Conservation (phyloP, 2,797 vertebrate species). For the Erpetoichthys calabaricus region DNA sequence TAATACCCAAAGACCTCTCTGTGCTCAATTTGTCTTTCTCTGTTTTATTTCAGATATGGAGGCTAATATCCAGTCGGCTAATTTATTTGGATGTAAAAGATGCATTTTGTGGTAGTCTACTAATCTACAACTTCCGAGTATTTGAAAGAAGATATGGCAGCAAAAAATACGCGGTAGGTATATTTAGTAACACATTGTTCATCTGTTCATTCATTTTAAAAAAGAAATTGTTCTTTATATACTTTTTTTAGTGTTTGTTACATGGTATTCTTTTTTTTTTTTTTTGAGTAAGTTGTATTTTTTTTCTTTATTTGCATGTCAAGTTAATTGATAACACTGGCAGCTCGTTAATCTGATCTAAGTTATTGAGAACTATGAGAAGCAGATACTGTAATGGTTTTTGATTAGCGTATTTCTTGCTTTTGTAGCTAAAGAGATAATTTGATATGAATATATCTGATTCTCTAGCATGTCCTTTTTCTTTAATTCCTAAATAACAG, state of each 20-base stretch:
- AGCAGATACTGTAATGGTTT: too few relatives aligned
- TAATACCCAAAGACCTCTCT: too few relatives aligned
- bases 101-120: constrained; percentile 83
- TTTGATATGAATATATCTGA: too few relatives aligned
- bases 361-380: too few relatives aligned
- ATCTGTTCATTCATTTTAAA: background rate
- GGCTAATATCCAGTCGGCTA: constrained; percentile 67
- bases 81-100: constrained; percentile 89
- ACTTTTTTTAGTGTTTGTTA: too few relatives aligned
- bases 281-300: background rate
- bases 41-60: constrained; percentile 63
- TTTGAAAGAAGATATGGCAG: constrained; percentile 91
- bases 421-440: too few relatives aligned
- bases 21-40: background rate
- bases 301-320: background rate
- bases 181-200: background rate
- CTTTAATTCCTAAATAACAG: too few relatives aligned
- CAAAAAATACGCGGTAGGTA: constrained; percentile 85
- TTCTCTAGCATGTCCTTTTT: too few relatives aligned
- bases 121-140: constrained; percentile 91
- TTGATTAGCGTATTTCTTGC: too few relatives aligned
- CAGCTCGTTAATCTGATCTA: too few relatives aligned
- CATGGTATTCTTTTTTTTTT: too few relatives aligned
- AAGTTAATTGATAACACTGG: too few relatives aligned
- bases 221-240: background rate